Percentiles rank a stretch among this genome's conserved stretches.
Evolutionary conservation across 2,888 invertebrate species (phyloP).

Genomic region (Rhaphigaster nebulosa): DNA sequence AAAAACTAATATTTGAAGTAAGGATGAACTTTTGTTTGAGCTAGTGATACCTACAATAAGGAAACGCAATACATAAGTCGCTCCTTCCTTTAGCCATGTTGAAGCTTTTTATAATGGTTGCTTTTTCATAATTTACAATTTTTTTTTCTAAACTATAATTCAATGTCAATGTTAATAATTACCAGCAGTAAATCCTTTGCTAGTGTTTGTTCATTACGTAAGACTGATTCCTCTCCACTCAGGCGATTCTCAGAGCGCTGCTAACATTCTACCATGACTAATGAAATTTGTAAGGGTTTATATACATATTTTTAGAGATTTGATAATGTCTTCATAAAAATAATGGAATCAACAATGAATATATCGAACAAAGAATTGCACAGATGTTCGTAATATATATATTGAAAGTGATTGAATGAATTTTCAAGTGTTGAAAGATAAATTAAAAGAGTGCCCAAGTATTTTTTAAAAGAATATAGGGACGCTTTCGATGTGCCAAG

Average conservation of each 20-base stretch:
- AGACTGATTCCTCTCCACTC: neutral
- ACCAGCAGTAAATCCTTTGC: neutral
- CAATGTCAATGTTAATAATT: conserved; percentile 14
- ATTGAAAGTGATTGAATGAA: neutral
- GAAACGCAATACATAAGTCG: neutral
- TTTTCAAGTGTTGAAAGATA: neutral
- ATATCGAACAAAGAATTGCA: neutral
- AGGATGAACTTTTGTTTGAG: conserved; percentile 30
- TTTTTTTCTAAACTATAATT: conserved; percentile 7
- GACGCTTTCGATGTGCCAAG: no score
- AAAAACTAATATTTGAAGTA: conserved; percentile 21
- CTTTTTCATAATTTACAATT: conserved; percentile 6
- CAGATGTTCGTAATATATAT: neutral
- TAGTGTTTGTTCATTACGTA: neutral
- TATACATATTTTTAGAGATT: neutral
- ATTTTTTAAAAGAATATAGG: no score
- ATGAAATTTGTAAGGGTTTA: neutral
- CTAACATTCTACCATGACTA: neutral
- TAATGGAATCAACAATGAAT: neutral
- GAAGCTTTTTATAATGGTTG: conserved; percentile 13
- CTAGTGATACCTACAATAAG: conserved; percentile 1
- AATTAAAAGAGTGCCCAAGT: no score
- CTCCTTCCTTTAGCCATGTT: neutral
- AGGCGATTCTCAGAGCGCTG: neutral
- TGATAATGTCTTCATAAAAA: neutral